Base-by-base conservation (phyloP, 2,797 vertebrate species). In the Euthynnus affinis region DNA sequence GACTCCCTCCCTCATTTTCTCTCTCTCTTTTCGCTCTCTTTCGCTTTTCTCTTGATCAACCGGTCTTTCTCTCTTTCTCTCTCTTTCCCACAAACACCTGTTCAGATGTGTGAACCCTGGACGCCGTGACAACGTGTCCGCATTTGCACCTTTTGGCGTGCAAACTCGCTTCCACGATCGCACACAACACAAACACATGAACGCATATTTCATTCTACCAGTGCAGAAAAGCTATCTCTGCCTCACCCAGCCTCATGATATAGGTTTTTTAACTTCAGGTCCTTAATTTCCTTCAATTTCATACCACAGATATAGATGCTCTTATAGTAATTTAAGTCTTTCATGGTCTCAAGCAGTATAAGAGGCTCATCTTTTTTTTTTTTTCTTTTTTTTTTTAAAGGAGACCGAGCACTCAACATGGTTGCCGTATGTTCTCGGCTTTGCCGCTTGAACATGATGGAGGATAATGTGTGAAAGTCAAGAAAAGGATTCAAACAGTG, bases 251-350 rank as follows among this genome's bases (percentile, higher is more conserved):
- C 42, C 32, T 37, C 48, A 3, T 53, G 70, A 56, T 53, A 70
- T 7, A 62, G 53, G 13, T 62, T 75, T 78, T 78, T 74, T 34
- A 71, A 85, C 76, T 65, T 18, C n/a, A 79, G 71, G 61, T 73
- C 73, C 73, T 76, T 77, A 64, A 87, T 91, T 85, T 83, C 67
- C 57, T 83, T 37, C 78, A 80, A 77, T 86, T 88, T 87, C 87
- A 89, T 81, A 70, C 42, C 65, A 64, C 32, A 76, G 67, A 80
- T 71, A 87, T 2, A 82, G 73, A 81, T 23, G 79, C 42, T 84
- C 74, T 83, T 77, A 69, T 34, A 87, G 74, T 80, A 80, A 84
- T 76, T 67, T 71, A 81, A 81, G 87, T 66, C 80, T 78, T 78
- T 86, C 85, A 86, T 82, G 88, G 71, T 81, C 65, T 53, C 52